Percentiles rank a stretch among this genome's conserved stretches.
phyloP scores from a whole-genome alignment of 2,888 invertebrate species.

The Caenorhabditis angaria region DNA sequence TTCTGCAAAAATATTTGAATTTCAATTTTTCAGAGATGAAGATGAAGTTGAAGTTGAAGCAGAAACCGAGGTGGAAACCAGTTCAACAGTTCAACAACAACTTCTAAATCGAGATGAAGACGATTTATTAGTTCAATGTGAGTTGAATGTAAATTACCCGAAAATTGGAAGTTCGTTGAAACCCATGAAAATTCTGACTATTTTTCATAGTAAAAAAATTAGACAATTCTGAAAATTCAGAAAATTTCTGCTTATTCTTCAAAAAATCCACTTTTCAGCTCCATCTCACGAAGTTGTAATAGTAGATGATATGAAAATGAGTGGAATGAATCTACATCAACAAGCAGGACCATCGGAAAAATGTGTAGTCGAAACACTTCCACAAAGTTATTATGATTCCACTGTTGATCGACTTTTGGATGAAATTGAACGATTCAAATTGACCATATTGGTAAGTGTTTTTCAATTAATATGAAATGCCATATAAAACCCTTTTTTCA shows the following conservation, averaged over 20 bases:
- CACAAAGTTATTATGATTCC: neutral
- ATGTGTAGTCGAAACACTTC: neutral
- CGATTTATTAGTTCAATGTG: conserved; percentile 12
- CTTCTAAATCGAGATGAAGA: conserved; percentile 10
- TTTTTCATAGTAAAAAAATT: neutral
- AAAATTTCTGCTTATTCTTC: neutral
- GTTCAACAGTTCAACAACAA: neutral
- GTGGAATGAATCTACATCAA: conserved; percentile 13
- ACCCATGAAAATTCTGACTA: neutral
- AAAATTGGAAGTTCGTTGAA: no score
- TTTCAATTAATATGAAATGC: neutral
- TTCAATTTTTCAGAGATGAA: conserved; percentile 10
- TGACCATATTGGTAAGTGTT: conserved; percentile 17
- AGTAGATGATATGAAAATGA: conserved; percentile 29
- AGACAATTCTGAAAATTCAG: no score
- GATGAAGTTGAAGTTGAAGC: conserved; percentile 17
- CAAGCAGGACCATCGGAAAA: conserved; percentile 11
- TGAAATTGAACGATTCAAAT: conserved; percentile 28
- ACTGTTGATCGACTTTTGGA: conserved; percentile 13
- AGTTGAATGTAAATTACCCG: conserved; percentile 9
- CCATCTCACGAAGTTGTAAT: conserved; percentile 30
- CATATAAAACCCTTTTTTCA: conserved; percentile 10
- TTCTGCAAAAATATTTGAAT: no score
- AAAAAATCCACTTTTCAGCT: conserved; percentile 13
- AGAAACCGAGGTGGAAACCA: conserved; percentile 20